Percentiles rank a stretch among this genome's conserved stretches.
Evolutionary conservation across 1,140 invertebrate genomes (phyloP).

Genomic region (Drosophila lacertosa): DNA sequence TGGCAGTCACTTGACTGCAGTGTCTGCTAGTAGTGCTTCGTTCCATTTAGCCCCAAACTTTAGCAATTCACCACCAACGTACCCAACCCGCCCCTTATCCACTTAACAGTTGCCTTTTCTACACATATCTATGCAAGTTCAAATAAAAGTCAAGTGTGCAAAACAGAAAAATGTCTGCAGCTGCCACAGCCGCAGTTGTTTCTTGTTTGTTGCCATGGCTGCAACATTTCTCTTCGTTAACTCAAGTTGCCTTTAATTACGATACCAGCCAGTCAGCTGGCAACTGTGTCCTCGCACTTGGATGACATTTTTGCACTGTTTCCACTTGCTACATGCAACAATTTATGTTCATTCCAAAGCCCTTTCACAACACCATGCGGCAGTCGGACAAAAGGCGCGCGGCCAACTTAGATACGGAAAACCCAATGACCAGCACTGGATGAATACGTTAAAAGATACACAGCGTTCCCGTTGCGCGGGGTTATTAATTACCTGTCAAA

Average conservation of each 20-base stretch:
- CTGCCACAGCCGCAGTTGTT: constrained; percentile 48
- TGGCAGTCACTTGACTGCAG: constrained; percentile 27
- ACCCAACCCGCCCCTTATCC: neutral
- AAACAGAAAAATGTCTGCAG: constrained; percentile 62
- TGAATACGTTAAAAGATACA: constrained; percentile 1
- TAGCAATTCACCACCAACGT: neutral
- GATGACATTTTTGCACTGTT: constrained; percentile 25
- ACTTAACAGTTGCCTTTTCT: constrained; percentile 17
- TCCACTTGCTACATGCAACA: constrained; percentile 43
- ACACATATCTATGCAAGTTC: constrained; percentile 75
- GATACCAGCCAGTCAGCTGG: constrained; percentile 43
- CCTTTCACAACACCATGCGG: constrained; percentile 1
- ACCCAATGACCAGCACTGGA: constrained; percentile 8
- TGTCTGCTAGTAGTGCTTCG: constrained; percentile 21
- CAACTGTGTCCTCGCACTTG: constrained; percentile 42
- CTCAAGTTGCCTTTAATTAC: constrained; percentile 73
- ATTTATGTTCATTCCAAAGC: constrained; percentile 73
- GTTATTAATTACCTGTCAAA: constrained; percentile 30
- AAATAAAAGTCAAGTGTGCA: constrained; percentile 78
- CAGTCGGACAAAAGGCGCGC: neutral
- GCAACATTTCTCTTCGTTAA: constrained; percentile 76
- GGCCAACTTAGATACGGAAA: neutral
- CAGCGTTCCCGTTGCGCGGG: neutral
- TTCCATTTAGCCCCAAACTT: constrained; percentile 6
- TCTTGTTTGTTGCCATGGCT: constrained; percentile 50